Conservation (phyloP, 1,140 invertebrate genomes). For the Doryteuthis pealeii region DNA sequence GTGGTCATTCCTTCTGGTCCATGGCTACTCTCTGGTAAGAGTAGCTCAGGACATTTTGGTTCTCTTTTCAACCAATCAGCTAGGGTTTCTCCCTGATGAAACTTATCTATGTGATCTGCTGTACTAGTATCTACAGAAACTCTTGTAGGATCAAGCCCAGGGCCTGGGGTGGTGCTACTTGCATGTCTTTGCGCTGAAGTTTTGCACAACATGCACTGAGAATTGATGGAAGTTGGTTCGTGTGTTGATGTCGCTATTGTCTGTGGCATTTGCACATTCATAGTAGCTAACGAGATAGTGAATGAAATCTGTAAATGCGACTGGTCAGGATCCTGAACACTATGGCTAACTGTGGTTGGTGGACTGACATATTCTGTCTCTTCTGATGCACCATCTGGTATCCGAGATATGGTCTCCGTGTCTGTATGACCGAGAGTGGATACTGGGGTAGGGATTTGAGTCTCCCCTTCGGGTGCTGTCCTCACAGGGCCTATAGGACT, state of each 20-base stretch:
- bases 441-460: neutral
- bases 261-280: conserved; percentile 11
- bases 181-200: neutral
- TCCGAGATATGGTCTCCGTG: neutral
- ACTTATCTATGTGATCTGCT: neutral
- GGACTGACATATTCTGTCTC: neutral
- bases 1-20: conserved; percentile 4
- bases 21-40: conserved; percentile 34
- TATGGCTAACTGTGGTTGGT: neutral
- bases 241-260: neutral
- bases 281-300: conserved; percentile 3
- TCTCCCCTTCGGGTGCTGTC: neutral
- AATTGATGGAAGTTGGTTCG: neutral
- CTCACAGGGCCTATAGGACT: neutral
- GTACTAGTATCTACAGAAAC: neutral
- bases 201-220: neutral
- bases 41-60: conserved; percentile 36
- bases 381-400: neutral
- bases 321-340: neutral
- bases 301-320: conserved; percentile 6
- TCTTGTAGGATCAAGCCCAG: neutral
- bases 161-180: neutral
- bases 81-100: conserved; percentile 12
- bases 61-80: conserved; percentile 22
- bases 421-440: neutral